These are phyloP conservation scores for Cheilosia urbana DNA, from an alignment of 2,888 invertebrate species.

Conservation along the genomic window DNA sequence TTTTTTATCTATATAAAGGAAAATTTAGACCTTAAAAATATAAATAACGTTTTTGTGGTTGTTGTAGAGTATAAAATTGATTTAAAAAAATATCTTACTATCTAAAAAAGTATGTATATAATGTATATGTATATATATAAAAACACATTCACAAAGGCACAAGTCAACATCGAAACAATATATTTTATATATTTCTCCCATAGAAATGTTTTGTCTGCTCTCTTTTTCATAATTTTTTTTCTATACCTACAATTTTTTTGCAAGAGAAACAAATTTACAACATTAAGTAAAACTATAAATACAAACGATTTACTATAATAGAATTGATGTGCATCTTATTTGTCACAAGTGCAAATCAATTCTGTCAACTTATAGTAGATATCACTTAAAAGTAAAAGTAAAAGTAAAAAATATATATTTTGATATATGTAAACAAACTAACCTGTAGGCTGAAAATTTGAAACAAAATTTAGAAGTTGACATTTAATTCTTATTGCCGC, in stretches of 20 bases:
- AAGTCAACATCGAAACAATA: conserved; percentile 84
- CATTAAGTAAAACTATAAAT: conserved; percentile 74
- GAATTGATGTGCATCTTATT: conserved; percentile 36
- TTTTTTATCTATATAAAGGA: conserved; percentile 42
- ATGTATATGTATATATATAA: conserved; percentile 41
- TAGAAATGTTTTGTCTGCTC: conserved; percentile 45
- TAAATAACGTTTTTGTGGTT: conserved; percentile 47
- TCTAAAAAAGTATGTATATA: conserved; percentile 59
- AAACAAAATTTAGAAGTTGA: conserved; percentile 57
- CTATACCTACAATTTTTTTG: conserved; percentile 12
- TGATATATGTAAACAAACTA: conserved; percentile 77
- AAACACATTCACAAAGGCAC: conserved; percentile 82
- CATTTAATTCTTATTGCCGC: conserved; percentile 71
- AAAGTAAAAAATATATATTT: conserved; percentile 29
- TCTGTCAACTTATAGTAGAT: conserved; percentile 34
- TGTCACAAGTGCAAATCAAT: conserved; percentile 38
- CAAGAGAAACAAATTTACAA: conserved; percentile 43
- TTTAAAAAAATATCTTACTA: conserved; percentile 44
- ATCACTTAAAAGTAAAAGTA: conserved; percentile 53
- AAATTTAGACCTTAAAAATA: conserved; percentile 49
- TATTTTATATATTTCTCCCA: conserved; percentile 76
- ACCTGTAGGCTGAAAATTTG: conserved; percentile 82
- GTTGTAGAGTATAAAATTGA: conserved; percentile 61
- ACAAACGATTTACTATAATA: conserved; percentile 32
- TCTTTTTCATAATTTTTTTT: conserved; percentile 25